These are phyloP conservation scores for Procambarus virginalis DNA, from an alignment of 1,140 invertebrate genomes.

Conservation along the genomic window DNA sequence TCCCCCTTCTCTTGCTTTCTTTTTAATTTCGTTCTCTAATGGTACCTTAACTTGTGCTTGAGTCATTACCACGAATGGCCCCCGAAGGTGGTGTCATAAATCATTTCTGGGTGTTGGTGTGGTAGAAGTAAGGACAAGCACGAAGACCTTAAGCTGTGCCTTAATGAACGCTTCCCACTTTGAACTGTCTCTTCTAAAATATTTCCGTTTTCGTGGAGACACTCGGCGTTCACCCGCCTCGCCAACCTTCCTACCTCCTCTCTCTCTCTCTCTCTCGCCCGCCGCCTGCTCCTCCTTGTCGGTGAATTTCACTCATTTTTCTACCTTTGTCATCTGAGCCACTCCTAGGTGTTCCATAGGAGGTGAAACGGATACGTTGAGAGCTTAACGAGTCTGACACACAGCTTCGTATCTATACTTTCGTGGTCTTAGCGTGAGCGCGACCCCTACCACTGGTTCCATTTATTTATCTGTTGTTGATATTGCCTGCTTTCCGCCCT, in stretches of 20 bases:
- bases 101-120: too few species aligned
- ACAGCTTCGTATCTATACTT: too few species aligned
- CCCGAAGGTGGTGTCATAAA: too few species aligned
- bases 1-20: background rate
- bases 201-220: slow-evolving; percentile 37
- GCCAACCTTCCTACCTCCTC: background rate
- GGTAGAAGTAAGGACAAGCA: background rate
- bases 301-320: too few species aligned
- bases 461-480: background rate
- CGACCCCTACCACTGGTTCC: background rate
- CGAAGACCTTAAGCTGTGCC: too few species aligned
- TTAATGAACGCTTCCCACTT: slow-evolving; percentile 9
- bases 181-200: background rate
- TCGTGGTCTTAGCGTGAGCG: too few species aligned
- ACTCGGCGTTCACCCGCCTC: background rate
- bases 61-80: background rate
- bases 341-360: too few species aligned
- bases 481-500: background rate
- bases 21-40: background rate
- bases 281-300: too few species aligned
- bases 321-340: too few species aligned
- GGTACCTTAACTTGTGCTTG: background rate
- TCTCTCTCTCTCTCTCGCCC: too few species aligned
- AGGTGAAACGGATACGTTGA: too few species aligned
- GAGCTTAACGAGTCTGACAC: too few species aligned